phyloP scores from a whole-genome alignment of 1,140 invertebrate species.

The Drosophila setifemur region DNA sequence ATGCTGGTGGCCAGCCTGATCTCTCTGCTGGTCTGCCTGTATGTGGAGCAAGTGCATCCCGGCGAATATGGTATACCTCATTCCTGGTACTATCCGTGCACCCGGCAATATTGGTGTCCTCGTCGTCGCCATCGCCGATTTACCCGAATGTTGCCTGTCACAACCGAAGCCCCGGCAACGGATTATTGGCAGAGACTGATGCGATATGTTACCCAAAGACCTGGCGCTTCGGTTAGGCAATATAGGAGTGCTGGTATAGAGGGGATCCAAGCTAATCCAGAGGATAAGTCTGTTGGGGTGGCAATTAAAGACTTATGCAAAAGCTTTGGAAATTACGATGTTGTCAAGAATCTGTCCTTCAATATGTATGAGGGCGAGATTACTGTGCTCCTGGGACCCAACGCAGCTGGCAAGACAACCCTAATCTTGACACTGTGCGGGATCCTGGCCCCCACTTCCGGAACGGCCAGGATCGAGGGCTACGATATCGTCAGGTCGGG shows the following conservation, averaged over 20 bases:
- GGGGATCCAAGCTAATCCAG: too few relatives aligned
- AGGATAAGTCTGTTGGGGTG: too few relatives aligned
- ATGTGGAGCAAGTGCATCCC: slow-evolving; percentile 88
- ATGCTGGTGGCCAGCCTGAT: slow-evolving; percentile 83
- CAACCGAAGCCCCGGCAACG: too few relatives aligned
- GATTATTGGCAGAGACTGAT: too few relatives aligned
- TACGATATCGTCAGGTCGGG: slow-evolving; percentile 86
- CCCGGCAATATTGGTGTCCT: too few relatives aligned
- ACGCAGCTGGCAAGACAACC: slow-evolving; percentile 87
- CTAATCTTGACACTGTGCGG: slow-evolving; percentile 93
- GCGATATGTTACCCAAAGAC: too few relatives aligned
- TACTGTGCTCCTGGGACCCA: slow-evolving; percentile 91
- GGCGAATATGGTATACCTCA: slow-evolving; percentile 87
- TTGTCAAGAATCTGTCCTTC: slow-evolving; percentile 87
- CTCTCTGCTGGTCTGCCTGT: slow-evolving; percentile 85
- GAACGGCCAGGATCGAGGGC: slow-evolving; percentile 87
- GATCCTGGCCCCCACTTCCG: slow-evolving; percentile 86
- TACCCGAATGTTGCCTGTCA: too few relatives aligned
- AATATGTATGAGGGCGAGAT: slow-evolving; percentile 87
- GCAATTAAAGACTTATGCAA: slow-evolving; percentile 86
- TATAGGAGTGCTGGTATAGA: too few relatives aligned
- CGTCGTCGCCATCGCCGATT: too few relatives aligned
- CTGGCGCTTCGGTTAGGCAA: too few relatives aligned
- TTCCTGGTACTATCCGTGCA: slow-evolving; percentile 90
- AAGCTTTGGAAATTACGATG: slow-evolving; percentile 85